phyloP scores from a whole-genome alignment of 2,113 vertebrate species.

The Phylloscopus whistleri region DNA sequence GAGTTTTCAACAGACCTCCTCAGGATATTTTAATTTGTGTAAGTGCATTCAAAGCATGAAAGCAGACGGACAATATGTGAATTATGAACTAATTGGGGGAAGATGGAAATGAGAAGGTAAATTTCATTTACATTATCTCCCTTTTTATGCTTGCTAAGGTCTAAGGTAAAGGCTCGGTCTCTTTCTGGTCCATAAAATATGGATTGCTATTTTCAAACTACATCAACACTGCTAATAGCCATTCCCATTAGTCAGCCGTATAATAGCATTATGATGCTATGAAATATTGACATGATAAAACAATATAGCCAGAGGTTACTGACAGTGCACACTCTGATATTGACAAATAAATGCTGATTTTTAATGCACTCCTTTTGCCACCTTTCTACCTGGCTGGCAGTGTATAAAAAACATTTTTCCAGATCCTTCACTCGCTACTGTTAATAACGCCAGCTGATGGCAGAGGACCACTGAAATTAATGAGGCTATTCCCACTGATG shows the following conservation, averaged over 20 bases:
- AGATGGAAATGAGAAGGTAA: conserved; percentile 67
- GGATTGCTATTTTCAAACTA: conserved; percentile 83
- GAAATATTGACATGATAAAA: conserved; percentile 88
- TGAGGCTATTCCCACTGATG: neutral
- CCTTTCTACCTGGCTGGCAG: conserved; percentile 64
- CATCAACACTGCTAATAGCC: conserved; percentile 80
- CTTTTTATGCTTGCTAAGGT: conserved; percentile 68
- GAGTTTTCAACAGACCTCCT: conserved; percentile 53
- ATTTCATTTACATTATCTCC: conserved; percentile 77
- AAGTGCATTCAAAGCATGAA: conserved; percentile 62
- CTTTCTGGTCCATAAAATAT: conserved; percentile 81
- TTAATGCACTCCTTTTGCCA: conserved; percentile 66
- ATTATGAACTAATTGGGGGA: conserved; percentile 70
- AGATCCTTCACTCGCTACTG: neutral
- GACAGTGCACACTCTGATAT: conserved; percentile 68
- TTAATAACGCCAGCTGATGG: neutral
- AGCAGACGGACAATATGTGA: conserved; percentile 69
- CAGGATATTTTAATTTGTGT: conserved; percentile 56
- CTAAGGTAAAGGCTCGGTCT: conserved; percentile 72
- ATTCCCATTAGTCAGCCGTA: conserved; percentile 81
- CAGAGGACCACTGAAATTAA: conserved; percentile 10
- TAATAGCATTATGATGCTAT: conserved; percentile 78
- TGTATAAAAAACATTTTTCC: conserved; percentile 40
- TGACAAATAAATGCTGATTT: conserved; percentile 79
- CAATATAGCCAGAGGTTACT: conserved; percentile 68